Conservation (phyloP, 1,140 invertebrate genomes). For the Belonocnema kinseyi region DNA sequence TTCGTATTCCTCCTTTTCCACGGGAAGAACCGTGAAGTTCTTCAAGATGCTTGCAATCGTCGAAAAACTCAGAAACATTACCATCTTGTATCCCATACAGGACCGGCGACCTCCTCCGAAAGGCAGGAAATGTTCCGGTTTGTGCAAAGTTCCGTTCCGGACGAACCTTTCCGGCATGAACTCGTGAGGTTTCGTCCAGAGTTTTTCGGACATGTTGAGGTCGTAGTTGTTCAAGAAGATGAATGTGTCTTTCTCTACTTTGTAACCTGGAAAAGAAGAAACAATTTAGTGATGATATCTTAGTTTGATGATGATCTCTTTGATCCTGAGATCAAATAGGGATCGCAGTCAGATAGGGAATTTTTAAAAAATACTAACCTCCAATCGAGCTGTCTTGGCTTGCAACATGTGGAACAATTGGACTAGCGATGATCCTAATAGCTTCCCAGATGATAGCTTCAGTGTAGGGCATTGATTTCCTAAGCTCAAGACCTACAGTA, state of each 20-base stretch:
- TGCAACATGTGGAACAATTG: constrained; percentile 93
- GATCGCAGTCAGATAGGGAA: constrained; percentile 11
- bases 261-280: constrained; percentile 75
- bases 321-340: constrained; percentile 14
- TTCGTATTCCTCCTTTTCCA: constrained; percentile 73
- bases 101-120: constrained; percentile 91
- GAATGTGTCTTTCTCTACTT: constrained; percentile 86
- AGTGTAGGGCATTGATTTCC: constrained; percentile 85
- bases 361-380: constrained; percentile 66
- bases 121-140: constrained; percentile 85
- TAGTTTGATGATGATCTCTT: constrained; percentile 5
- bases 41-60: constrained; percentile 85
- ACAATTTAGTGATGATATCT: not conserved
- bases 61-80: constrained; percentile 85
- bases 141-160: constrained; percentile 78
- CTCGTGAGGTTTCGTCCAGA: constrained; percentile 79
- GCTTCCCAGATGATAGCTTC: constrained; percentile 89
- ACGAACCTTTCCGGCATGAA: constrained; percentile 82
- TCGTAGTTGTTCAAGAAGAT: constrained; percentile 93
- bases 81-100: constrained; percentile 91
- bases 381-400: constrained; percentile 84
- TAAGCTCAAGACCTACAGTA: constrained; percentile 80
- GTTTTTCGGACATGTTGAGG: constrained; percentile 84
- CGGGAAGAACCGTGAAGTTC: constrained; percentile 82
- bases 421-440: constrained; percentile 87